Evolutionary conservation across 1,140 invertebrate species (phyloP), one percentile per base, ranked within the genome.

Genomic region (Bombus superbus): DNA sequence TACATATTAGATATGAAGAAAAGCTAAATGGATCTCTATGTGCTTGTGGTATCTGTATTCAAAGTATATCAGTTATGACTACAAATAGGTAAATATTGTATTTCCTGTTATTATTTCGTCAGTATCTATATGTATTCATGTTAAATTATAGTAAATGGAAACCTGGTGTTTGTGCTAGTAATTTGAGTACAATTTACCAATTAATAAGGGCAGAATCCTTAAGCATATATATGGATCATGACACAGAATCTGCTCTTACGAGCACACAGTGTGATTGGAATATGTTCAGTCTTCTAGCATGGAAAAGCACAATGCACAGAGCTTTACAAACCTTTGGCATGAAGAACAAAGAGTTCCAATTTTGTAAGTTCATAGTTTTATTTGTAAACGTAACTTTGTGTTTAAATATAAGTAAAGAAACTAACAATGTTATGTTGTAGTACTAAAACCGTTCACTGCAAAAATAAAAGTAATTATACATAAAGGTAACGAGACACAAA

Each of bases 1-100:
- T 98, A 76, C 98, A 98, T 93, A 96, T 98, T 74, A 96, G 98
- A 90, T 98, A 98, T 90, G 98, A 98, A 93, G 98, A 98, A 93
- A 96, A 96, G 32, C 95, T 97, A 85, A 96, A 96, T 53, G 96
- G 96, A 83, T 96, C 96, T 66, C 96, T 97, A 15, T 95, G 98
- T 91, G 96, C 97, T 2, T 97, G 97, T 94, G 98, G 98, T 28
- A 91, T 98, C n/a, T 98, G 97, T 94, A 95, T 98, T 81, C 97
- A 98, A 92, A 97, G 96, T 90, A 95, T 98, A 78, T 97, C 97
- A 25, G 96, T 98, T 75, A 97, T 98, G 92, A 98, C 97, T 28
- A 98, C 98, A 22, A 98, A 98, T 91, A 97, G 96, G 97, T 97
- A 94, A 94, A 91, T 88, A 25, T 87, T 83, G 74, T 15, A 88